These are phyloP conservation scores for Tetanocera ferruginea DNA, from an alignment of 2,888 invertebrate genomes.

Conservation along the genomic window DNA sequence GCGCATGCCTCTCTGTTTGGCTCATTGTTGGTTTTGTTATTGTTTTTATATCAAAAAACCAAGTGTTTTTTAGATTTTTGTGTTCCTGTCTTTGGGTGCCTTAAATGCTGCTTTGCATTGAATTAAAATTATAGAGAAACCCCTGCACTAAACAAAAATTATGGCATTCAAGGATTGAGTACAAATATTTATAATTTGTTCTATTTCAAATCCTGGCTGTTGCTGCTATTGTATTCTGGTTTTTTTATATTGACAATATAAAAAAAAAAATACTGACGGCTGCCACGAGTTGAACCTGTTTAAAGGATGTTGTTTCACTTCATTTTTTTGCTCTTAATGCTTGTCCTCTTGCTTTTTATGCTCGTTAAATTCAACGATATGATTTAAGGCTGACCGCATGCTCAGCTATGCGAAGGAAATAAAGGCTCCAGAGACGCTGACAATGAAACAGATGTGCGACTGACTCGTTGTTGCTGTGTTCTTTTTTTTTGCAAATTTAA, in stretches of 20 bases:
- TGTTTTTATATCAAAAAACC: not conserved
- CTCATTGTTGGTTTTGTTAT: not conserved
- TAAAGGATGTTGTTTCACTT: not conserved
- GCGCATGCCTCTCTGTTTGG: constrained; percentile 21
- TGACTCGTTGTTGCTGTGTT: not conserved
- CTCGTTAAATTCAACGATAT: constrained; percentile 21
- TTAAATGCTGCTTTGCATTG: not conserved
- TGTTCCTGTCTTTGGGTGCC: too few species aligned
- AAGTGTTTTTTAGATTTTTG: not conserved
- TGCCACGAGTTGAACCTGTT: constrained; percentile 38
- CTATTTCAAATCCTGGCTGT: not conserved
- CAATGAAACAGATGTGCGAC: constrained; percentile 3
- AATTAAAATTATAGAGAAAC: not conserved
- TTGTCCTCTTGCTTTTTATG: constrained; percentile 24
- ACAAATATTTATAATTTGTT: too few species aligned
- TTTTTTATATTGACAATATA: not conserved
- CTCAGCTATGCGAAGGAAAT: not conserved
- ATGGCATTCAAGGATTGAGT: too few species aligned
- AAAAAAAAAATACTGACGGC: constrained; percentile 26
- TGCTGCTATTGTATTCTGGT: not conserved
- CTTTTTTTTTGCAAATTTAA: not conserved
- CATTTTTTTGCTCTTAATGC: not conserved
- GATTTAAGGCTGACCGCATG: constrained; percentile 25
- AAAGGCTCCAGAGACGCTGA: not conserved
- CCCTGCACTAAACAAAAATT: not conserved